Base-by-base conservation (phyloP, 2,113 vertebrate genomes). In the Aldabrachelys gigantea region DNA sequence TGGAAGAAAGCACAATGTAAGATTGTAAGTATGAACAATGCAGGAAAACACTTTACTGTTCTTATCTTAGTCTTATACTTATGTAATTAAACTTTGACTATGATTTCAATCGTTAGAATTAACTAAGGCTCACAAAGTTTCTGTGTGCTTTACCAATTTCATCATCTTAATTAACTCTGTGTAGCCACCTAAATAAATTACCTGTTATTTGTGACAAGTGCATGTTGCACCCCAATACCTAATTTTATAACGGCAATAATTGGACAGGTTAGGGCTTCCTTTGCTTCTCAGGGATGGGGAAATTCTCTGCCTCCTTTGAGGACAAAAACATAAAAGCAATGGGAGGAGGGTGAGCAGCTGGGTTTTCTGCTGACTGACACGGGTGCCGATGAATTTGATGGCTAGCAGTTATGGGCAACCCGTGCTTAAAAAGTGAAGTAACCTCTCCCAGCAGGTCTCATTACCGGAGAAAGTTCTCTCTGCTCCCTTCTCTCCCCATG, bases 381-480 rank as follows among this genome's bases (percentile, higher is more conserved):
- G 57, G 1, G 1, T 12, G 53, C 50, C 76, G 27, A 57, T 93
- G 86, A 85, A 88, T 95, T 94, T 89, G 62, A n/a, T 69, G 11
- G 53, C 80, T 90, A 78, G 17, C 76, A 29, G 47, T 85, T 95
- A 81, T 5, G 31, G 25, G 47, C 53, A 88, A 79, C 59, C 13
- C 50, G 44, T 76, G 57, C 81, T 94, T 87, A 88, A 90, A 89
- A 12, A 88, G 5, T 47, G 75, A 6, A n/a, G 80, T 47, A 3
- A 1, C 22, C 21, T 80, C 53, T 95, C 94, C 92, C 93, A 90
- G 17, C 14, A 97, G 93, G 44, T 84, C 92, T 97, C 86, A 91
- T 97, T 95, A 93, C 16, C 62, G 80, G 69, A 62, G 25, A 78
- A 49, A 85, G 27, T 21, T 91, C 82, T 90, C 35, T 13, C 24